Percentiles rank a stretch among this genome's conserved stretches.
phyloP scores from a whole-genome alignment of 1,140 invertebrate genomes.

The Pomacea maculata region DNA sequence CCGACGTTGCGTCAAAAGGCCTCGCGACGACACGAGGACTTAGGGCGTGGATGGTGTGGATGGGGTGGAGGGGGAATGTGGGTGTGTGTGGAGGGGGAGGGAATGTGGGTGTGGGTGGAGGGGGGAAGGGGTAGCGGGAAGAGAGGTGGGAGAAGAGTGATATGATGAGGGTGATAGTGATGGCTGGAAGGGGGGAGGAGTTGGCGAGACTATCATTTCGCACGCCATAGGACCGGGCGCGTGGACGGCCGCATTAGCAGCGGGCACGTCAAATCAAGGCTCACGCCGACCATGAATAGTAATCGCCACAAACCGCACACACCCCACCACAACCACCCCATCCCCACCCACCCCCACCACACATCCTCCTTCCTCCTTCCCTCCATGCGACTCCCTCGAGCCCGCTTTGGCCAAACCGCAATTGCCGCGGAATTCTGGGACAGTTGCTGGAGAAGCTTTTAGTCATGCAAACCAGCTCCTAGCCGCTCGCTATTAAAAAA shows the following conservation, averaged over 20 bases:
- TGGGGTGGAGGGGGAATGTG: neutral
- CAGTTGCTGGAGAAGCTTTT: neutral
- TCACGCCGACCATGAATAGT: neutral
- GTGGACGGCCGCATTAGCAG: neutral
- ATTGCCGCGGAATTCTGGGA: no score
- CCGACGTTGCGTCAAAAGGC: neutral
- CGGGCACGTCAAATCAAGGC: constrained; percentile 1
- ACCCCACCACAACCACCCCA: neutral
- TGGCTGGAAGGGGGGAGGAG: neutral
- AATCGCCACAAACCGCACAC: neutral
- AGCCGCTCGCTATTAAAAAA: no score
- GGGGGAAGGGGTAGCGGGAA: neutral
- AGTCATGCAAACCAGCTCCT: neutral
- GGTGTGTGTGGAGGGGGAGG: neutral
- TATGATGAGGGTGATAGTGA: neutral
- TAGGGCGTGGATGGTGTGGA: neutral
- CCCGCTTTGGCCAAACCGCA: no score
- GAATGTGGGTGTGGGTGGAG: neutral
- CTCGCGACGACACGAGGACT: neutral
- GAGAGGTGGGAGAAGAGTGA: neutral
- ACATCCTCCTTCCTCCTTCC: neutral
- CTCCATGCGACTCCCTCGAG: neutral
- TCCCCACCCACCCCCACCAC: neutral
- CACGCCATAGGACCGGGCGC: neutral
- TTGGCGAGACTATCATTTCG: neutral